Evolutionary conservation across 1,140 invertebrate genomes (phyloP), one percentile per base, ranked within the genome.

Genomic region (Drosophila bifasciata): DNA sequence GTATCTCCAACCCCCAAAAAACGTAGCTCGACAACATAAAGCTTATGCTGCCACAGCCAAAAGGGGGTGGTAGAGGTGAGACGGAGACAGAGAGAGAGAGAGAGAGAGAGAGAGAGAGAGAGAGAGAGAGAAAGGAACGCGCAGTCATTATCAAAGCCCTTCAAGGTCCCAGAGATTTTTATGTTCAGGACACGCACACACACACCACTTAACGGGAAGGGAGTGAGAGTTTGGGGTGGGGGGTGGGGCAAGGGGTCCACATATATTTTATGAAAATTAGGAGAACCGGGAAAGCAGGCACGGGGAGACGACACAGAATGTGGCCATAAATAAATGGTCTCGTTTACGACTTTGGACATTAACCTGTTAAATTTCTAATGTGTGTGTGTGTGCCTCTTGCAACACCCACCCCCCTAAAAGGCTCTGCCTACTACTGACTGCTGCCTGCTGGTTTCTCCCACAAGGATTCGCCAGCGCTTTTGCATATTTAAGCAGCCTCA

Each of bases 331-430:
- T 88, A 89, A 88, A 88, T 88, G 83, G 84, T 88, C 86, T 88
- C 84, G 78, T 88, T 88, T 88, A 88, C 83, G 84, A 88, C 84
- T 88, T 88, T 88, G 84, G 83, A 89, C 83, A 88, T 88, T 88
- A 88, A 88, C 83, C 83, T 88, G 83, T 88, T 88, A 88, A 88
- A 88, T 88, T 89, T 89, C 78, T 88, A 86, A 86, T 86, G 83
- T 89, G 83, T 83, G 66, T 45, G 58, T 67, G 70, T 56, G 76
- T 57, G 68, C 61, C 64, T 61, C 58, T 73, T 55, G 40, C 23
- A 25, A 25, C 23, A 25, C 23, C 23, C 23, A 6, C 8, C 28
- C 3, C 3, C 28, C 28, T 32, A 15, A 28, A 19, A 39, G 39
- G 25, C 39, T 21, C n/a, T 49, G 21, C 40, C 51, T 43, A 39